Base-by-base conservation (phyloP, 2,113 vertebrate genomes). In the Myxocyprinus asiaticus region DNA sequence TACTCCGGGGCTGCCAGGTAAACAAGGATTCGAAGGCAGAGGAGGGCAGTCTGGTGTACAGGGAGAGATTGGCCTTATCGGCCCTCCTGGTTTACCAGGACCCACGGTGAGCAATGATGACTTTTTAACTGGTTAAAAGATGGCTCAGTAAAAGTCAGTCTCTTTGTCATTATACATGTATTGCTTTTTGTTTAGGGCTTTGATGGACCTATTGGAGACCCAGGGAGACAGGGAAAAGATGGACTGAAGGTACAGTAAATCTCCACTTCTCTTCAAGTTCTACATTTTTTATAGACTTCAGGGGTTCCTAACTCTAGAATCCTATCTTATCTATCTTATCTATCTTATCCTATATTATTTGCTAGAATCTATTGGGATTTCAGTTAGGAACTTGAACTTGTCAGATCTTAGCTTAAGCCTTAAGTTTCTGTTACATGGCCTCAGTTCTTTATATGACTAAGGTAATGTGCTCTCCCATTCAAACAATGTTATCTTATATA, bases 171-270 rank as follows among this genome's bases (percentile, higher is more conserved):
- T 3, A 6, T 76, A 33, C 22, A 33, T 33, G 22, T 33, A 63
- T 42, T 6, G 66, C 44, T 51, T 48, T 74, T 45, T 55, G n/a
- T 78, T 8, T 47, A 94, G 93, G 92, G 93, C 2, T 50, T 87
- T 78, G 93, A 94, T 78, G 93, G 92, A 44, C 76, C 84, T 76
- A 78, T 90, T 81, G 93, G 93, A 55, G 92, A 93, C 8, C 87
- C 85, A 10, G 93, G 92, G 6, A 91, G 84, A 66, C 90, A 88
- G 62, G 93, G 93, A 61, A 81, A 79, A 61, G 91, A 93, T 50
- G 93, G 93, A 10, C 64, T 17, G 0, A 94, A 91, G 90, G 93
- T 93, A 22, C 53, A 64, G 66, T 55, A 14, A n/a, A n/a, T 6
- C 55, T 33, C 22, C 3, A 33, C 22, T 33, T 33, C 22, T 33